Base-by-base conservation (phyloP, 23 tunicate species). In the Trididemnum clinides region DNA sequence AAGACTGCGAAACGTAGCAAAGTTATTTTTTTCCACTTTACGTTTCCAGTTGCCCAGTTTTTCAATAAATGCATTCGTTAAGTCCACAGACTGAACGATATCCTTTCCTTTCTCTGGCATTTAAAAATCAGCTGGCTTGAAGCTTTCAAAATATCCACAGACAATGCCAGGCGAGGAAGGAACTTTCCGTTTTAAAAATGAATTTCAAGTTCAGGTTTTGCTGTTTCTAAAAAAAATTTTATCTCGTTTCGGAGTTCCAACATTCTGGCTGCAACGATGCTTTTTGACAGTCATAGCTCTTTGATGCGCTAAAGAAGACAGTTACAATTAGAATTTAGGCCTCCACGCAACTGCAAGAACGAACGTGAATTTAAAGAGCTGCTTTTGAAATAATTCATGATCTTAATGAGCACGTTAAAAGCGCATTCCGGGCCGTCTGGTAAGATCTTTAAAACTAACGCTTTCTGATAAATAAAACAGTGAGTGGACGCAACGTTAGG, bases 231-330 rank as follows among this genome's bases (percentile, higher is more conserved):
- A 81, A 81, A 81, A 51, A 33, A 34, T 51, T 62, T 63, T 63
- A 81, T 62, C 34, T 81, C 74, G 33, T 81, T 74, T 32, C 57
- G 85, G 85, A 81, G 85, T 74, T 81, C 85, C 63, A 81, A 81
- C 73, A 62, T 51, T 81, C 85, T 81, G 72, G 85, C 72, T 63
- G 63, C 72, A 81, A 62, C 51, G 85, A 62, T 81, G 2, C 74
- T 74, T 73, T 57, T 37, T 73, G 80, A 73, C 80, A 73, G 80
- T 57, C 80, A 73, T 73, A 54, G 80, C 25, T 35, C 57, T 73
- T 36, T 73, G 36, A 57, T 34, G 80, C 37, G 37, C 26, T 73
- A 73, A 27, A 73, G 80, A 73, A 73, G 80, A 19, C 37, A 6
- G 7, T 30, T 30, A 69, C 30, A 36, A 4, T 69, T 36, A 69